phyloP scores from a whole-genome alignment of 2,113 vertebrate species.

The Suricata suricatta region DNA sequence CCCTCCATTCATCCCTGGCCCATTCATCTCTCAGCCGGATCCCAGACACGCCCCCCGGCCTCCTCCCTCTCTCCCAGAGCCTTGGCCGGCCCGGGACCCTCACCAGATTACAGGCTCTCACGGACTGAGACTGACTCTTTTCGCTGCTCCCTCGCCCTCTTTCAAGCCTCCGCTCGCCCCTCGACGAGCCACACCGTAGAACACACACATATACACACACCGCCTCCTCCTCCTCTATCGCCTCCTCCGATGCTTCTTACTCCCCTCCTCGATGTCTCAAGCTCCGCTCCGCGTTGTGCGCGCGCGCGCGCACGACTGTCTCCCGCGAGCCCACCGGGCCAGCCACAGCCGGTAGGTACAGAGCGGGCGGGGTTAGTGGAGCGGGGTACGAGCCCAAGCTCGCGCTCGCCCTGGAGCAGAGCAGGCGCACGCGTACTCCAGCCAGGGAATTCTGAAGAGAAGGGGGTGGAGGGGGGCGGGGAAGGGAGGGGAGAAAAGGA shows the following conservation, averaged over 20 bases:
- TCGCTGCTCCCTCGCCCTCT: constrained; percentile 55
- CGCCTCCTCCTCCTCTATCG: constrained; percentile 49
- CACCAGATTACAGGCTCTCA: constrained; percentile 39
- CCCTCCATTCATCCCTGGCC: constrained; percentile 75
- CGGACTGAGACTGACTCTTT: neutral
- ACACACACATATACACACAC: constrained; percentile 52
- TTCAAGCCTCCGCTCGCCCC: constrained; percentile 53
- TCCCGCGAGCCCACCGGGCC: constrained; percentile 65
- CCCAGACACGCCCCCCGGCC: constrained; percentile 78
- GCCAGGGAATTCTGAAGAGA: constrained; percentile 40
- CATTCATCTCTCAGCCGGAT: constrained; percentile 75
- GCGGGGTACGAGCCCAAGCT: constrained; percentile 49
- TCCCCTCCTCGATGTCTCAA: constrained; percentile 54
- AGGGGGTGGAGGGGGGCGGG: constrained; percentile 30
- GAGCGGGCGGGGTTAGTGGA: constrained; percentile 57
- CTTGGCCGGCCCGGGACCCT: constrained; percentile 56
- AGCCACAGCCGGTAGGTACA: constrained; percentile 7
- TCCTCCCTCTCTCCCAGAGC: constrained; percentile 56
- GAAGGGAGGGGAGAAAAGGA: neutral
- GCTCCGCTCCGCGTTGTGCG: constrained; percentile 35
- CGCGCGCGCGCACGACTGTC: constrained; percentile 60
- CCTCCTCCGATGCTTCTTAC: constrained; percentile 65
- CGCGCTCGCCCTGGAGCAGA: constrained; percentile 36
- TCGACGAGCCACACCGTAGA: neutral
- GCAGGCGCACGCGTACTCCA: constrained; percentile 68